Base-by-base conservation (phyloP, 2,797 vertebrate species). In the Xenentodon cancila region DNA sequence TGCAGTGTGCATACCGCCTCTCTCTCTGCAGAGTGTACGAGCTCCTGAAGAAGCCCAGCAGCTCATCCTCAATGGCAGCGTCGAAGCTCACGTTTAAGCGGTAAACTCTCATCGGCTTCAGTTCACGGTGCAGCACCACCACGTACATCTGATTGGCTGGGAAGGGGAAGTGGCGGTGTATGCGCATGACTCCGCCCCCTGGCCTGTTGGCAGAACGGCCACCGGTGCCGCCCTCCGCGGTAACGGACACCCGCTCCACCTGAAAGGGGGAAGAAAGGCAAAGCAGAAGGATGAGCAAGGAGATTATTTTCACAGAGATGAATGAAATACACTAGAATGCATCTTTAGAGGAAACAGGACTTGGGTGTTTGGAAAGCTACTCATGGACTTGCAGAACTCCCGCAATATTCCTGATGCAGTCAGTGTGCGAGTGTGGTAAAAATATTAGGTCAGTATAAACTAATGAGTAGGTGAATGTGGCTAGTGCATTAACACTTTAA, bases 1-100 rank as follows among this genome's bases (percentile, higher is more conserved):
- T 55, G 45, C 45, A 16, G 60, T 16, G 58, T 58, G 27, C 16
- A 60, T 95, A 98, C 97, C 95, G 96, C 92, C 87, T 95, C 86
- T 98, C 96, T 71, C 95, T 93, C 56, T 95, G 91, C 73, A 96
- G 89, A 67, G 92, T 90, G 82, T 98, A 99, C 1, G 96, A 96
- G 89, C 96, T 98, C 79, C 95, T 93, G 90, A 97, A 98, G 91
- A 99, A 99, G 49, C 97, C 97, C 56, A 98, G 87, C 67, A 99
- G 94, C 84, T 98, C 96, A 58, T 98, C 95, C 80, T 98, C 95
- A 19, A 97, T 98, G 77, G 93, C 88, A 17, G 95, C 96, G 52
- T 93, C 92, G 64, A 95, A 98, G 84, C 94, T 94, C 51, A 98
- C 83, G 88, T 97, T 97, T 50, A 98, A 89, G 59, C 95, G 94